Percentiles rank a stretch among this genome's conserved stretches.
phyloP scores from a whole-genome alignment of 2,888 invertebrate genomes.

The Hydroisotoma schaefferi region DNA sequence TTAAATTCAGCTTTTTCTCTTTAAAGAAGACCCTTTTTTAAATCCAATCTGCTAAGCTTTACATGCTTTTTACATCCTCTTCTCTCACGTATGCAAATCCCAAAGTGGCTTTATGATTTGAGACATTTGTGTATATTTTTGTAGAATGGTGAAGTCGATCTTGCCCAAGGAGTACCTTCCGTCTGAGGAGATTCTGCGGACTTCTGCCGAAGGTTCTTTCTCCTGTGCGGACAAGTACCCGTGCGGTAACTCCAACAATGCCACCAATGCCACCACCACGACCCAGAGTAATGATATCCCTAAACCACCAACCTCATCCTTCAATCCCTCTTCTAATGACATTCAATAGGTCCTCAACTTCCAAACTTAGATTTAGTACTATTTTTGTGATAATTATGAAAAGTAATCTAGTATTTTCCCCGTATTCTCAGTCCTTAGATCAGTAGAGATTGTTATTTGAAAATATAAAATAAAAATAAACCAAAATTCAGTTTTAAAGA shows the following conservation, averaged over 20 bases:
- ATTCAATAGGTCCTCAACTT: no score
- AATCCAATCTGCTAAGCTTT: neutral
- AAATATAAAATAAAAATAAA: no score
- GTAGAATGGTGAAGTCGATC: conserved; percentile 26
- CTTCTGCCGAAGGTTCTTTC: conserved; percentile 26
- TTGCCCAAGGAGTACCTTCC: conserved; percentile 27
- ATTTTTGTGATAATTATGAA: no score
- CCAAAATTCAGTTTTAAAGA: no score
- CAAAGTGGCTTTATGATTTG: no score
- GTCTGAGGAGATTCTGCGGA: conserved; percentile 17
- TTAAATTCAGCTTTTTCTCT: no score
- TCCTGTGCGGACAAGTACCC: conserved; percentile 17
- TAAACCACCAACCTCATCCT: conserved; percentile 1
- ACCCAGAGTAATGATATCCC: neutral
- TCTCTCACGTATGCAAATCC: no score
- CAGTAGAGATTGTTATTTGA: no score
- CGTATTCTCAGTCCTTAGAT: no score
- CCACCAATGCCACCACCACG: neutral
- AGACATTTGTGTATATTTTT: neutral
- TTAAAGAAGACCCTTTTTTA: no score
- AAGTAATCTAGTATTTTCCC: no score
- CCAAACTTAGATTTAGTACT: no score
- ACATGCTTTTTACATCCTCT: neutral
- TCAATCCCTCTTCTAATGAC: neutral
- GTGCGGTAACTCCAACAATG: conserved; percentile 13